A percentile compares a stretch with the other conserved stretches of the same genome.
These are phyloP conservation scores for Halcyon chelicuti DNA, from an alignment of 2,797 vertebrate genomes.

Conservation along the genomic window DNA sequence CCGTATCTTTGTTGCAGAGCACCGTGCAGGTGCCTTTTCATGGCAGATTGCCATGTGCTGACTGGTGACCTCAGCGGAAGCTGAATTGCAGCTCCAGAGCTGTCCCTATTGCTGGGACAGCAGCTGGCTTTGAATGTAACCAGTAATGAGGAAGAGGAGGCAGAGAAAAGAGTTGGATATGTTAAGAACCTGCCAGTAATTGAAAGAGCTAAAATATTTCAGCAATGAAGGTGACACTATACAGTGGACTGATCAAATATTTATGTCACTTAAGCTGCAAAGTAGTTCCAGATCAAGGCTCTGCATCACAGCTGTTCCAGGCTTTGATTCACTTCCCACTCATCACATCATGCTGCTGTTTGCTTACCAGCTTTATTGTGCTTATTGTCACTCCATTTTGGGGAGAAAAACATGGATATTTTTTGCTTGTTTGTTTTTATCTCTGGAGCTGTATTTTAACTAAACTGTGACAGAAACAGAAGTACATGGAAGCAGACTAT, in stretches of 20 bases:
- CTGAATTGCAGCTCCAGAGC: neutral
- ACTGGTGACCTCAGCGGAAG: neutral
- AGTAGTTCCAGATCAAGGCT: neutral
- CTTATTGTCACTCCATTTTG: neutral
- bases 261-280: neutral
- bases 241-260: neutral
- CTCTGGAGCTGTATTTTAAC: neutral
- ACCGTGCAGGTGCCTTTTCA: neutral
- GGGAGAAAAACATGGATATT: neutral
- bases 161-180: neutral
- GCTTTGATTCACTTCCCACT: neutral
- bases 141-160: neutral
- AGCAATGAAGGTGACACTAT: neutral
- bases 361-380: neutral
- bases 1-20: neutral
- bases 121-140: neutral
- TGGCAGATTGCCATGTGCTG: neutral
- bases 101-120: accelerated
- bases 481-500: neutral
- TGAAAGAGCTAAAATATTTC: neutral
- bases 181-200: neutral
- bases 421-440: neutral
- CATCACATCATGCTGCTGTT: neutral
- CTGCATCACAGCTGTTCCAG: neutral
- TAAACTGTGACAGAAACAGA: neutral